These are phyloP conservation scores for Oscheius sp. DNA, from an alignment of 2,888 invertebrate species.

Conservation along the genomic window DNA sequence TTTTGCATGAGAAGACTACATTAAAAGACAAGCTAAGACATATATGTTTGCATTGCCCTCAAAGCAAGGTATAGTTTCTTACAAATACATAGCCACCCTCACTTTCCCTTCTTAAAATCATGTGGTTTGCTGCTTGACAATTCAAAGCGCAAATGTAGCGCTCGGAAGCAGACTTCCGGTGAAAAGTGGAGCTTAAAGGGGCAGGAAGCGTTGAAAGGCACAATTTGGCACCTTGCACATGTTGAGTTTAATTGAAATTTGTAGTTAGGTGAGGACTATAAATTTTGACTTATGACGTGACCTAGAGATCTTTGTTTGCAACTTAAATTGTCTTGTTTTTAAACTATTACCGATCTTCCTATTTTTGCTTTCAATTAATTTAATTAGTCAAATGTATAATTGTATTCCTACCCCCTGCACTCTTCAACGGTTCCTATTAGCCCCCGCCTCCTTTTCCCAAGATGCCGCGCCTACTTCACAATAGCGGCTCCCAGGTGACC, in stretches of 20 bases:
- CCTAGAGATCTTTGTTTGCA: no score
- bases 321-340: no score
- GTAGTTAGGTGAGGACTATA: no score
- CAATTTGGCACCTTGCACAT: no score
- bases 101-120: neutral
- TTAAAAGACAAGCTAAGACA: no score
- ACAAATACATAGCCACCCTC: no score
- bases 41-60: no score
- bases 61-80: no score
- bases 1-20: no score
- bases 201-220: conserved; percentile 21
- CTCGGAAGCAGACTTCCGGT: conserved; percentile 27
- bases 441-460: conserved; percentile 17
- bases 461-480: neutral
- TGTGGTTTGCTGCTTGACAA: conserved; percentile 9
- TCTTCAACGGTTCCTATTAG: conserved; percentile 5
- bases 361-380: no score
- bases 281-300: no score
- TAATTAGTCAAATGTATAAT: neutral
- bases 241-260: no score
- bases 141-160: conserved; percentile 28
- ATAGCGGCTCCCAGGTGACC: conserved; percentile 14
- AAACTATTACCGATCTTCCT: neutral
- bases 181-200: conserved; percentile 16
- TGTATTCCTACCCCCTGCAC: neutral